Evolutionary conservation across 2,888 invertebrate species (phyloP), one percentile per base, ranked within the genome.

Genomic region (Octonoba sinensis): DNA sequence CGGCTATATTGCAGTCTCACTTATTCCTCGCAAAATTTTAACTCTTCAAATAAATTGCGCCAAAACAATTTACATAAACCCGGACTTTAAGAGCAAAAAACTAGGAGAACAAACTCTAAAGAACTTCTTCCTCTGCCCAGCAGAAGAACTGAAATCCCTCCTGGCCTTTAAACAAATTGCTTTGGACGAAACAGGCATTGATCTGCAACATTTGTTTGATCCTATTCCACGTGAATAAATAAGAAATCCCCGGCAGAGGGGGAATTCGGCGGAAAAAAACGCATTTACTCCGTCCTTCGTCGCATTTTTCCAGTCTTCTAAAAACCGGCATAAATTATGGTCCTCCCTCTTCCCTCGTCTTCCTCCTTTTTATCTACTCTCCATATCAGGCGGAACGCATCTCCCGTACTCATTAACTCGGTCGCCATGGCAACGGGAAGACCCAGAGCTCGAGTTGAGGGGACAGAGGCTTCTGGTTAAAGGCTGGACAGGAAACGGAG

Each of bases 241-340:
- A 54, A 22, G 18, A 54, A 54, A 54, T n/a, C 36, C 16, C n/a
- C 18, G n/a, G 44, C 8, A 64, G 22, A 20, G 24, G 59, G 59
- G 15, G 24, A 59, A 24, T 59, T 59, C 8, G 15, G 11, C 27
- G 27, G 27, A 27, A 27, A 27, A 27, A 27, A 59, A 22, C 59
- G 22, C 24, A n/a, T 24, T 22, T 59, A 16, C 59, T 59, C 16
- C 24, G 49, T 16, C 27, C 27, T 27, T 27, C 27, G 27, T 27
- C 27, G 27, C 27, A 27, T 27, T 27, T 27, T 27, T 27, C 27
- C 27, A 27, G 27, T 27, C 27, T 27, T 27, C 27, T 27, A 27
- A 27, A 65, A 59, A 27, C 54, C 62, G 70, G 77, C 69, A 76
- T 64, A 82, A 82, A 73, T 73, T 70, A 70, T 69, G 73, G 74